phyloP scores from a whole-genome alignment of 2,888 invertebrate species.

The Ischnura elegans region DNA sequence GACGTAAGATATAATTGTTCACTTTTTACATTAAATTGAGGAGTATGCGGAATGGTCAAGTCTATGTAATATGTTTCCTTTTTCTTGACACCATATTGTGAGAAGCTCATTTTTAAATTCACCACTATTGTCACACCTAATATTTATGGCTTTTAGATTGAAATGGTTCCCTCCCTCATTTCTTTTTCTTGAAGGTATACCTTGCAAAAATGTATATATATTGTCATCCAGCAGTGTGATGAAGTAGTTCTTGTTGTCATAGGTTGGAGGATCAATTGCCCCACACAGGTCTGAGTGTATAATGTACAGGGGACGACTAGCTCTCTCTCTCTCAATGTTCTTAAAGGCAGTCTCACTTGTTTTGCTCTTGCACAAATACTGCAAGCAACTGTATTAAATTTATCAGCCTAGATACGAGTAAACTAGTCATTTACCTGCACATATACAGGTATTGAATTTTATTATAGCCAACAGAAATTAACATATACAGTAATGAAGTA shows the following conservation, averaged over 20 bases:
- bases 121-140: no score
- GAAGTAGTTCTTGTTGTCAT: no score
- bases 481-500: no score
- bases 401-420: slow-evolving; percentile 11
- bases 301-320: slow-evolving; percentile 70
- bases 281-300: slow-evolving; percentile 75
- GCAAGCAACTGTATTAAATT: not conserved
- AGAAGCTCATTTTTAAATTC: no score
- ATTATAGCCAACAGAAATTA: no score
- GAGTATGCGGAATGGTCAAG: not conserved
- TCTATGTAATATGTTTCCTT: not conserved
- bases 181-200: no score
- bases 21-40: slow-evolving; percentile 9
- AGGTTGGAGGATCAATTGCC: slow-evolving; percentile 73
- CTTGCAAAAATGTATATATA: no score
- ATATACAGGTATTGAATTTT: no score
- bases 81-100: not conserved
- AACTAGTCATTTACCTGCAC: no score
- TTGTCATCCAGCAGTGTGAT: no score
- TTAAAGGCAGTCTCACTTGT: slow-evolving; percentile 69
- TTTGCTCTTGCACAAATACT: slow-evolving; percentile 60
- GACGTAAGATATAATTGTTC: not conserved
- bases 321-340: slow-evolving; percentile 58
- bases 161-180: no score
- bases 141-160: no score